Base-by-base conservation (phyloP, 2,888 invertebrate genomes). In the Dysmachus trigonus region DNA sequence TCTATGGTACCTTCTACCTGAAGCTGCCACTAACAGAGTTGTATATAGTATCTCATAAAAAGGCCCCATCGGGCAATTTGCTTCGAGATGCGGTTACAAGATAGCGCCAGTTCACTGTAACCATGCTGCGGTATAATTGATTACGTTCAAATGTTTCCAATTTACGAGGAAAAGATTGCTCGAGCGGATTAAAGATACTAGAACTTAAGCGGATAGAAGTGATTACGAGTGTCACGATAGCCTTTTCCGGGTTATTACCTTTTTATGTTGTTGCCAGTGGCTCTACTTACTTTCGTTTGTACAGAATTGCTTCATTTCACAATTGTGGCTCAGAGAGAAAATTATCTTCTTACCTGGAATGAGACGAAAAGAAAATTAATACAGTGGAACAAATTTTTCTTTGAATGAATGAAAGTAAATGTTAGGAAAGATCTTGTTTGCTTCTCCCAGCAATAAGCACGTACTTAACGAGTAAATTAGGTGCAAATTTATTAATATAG, bases 91-190 rank as follows among this genome's bases (percentile, higher is more conserved):
- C 31, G n/a, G 33, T 53, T 53, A 81, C 18, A 15, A 81, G 81
- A 81, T 81, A 53, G 7, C 62, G 33, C 31, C 81, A 53, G 33
- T 33, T 79, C 30, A 27, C 31, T 22, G 38, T 51, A n/a, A 53
- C n/a, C 51, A 51, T 13, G n/a, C n/a, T 30, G 18, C 62, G 62
- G 62, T 31, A 33, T 81, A 53, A 81, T 81, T 81, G 62, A 81
- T 81, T 51, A 81, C 47, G 22, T 30, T 33, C n/a, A 38, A 62
- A 53, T 81, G 22, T 47, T 47, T 22, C 15, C 27, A 79, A 51
- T 79, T 79, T 53, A 81, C 53, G 62, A 18, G 18, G 62, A 81
- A 81, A 53, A 33, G 35, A 81, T 53, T 81, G 53, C 73, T 31
- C 31, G 30, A 73, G 33, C n/a, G 31, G 27, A 73, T 33, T 27